A percentile compares a stretch with the other conserved stretches of the same genome.
Evolutionary conservation across 2,888 invertebrate species (phyloP).

Genomic region (Sturmia bella): DNA sequence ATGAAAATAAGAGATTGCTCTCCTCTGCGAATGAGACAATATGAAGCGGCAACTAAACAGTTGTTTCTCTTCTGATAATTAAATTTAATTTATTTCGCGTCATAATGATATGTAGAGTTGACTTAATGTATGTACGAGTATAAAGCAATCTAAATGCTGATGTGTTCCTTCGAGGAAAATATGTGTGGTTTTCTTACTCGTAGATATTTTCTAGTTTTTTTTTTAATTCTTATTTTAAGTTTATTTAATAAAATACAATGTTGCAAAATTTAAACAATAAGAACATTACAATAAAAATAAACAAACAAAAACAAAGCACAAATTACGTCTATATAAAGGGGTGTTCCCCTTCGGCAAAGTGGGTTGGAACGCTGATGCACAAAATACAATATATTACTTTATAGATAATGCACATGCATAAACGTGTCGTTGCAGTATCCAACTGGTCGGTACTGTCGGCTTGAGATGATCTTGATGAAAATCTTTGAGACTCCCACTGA

Average conservation of each 20-base stretch:
- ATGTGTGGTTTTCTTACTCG: conserved; percentile 13
- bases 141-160: conserved; percentile 24
- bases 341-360: conserved; percentile 64
- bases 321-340: conserved; percentile 41
- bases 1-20: no score
- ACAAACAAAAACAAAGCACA: conserved; percentile 27
- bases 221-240: conserved; percentile 14
- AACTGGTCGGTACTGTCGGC: background rate
- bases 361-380: conserved; percentile 29
- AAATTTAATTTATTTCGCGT: conserved; percentile 5
- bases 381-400: conserved; percentile 30
- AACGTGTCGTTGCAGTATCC: background rate
- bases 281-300: conserved; percentile 35
- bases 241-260: conserved; percentile 53
- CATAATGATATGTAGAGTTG: conserved; percentile 25
- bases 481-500: background rate
- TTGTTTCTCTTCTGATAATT: conserved; percentile 10
- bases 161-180: conserved; percentile 54
- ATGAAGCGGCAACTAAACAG: background rate
- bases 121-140: background rate
- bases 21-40: background rate
- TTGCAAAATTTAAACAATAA: conserved; percentile 59
- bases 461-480: background rate
- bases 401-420: background rate
- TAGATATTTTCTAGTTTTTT: conserved; percentile 7